A percentile compares a stretch with the other conserved stretches of the same genome.
phyloP scores from a whole-genome alignment of 2,113 vertebrate species.

The Plecotus auritus region DNA sequence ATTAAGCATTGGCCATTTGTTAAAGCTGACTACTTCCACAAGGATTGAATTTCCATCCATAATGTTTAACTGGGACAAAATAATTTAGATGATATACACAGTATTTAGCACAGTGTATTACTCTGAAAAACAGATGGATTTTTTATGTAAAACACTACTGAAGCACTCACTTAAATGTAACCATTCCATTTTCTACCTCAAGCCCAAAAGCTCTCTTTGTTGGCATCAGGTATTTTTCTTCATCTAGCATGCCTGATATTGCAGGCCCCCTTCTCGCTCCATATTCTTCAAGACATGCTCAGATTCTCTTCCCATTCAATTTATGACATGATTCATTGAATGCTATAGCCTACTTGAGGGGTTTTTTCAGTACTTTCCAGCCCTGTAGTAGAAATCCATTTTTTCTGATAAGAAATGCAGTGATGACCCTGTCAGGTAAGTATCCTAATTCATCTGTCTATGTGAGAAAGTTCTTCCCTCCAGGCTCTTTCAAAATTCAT shows the following conservation, averaged over 20 bases:
- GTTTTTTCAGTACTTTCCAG: constrained; percentile 79
- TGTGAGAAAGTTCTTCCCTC: constrained; percentile 45
- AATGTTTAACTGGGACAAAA: constrained; percentile 42
- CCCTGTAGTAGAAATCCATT: constrained; percentile 80
- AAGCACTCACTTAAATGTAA: constrained; percentile 5
- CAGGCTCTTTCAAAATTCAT: constrained; percentile 51
- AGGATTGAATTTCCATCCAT: background rate
- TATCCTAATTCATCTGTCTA: constrained; percentile 68
- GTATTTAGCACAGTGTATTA: constrained; percentile 32
- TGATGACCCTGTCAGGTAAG: constrained; percentile 79
- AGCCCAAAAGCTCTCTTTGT: constrained; percentile 6
- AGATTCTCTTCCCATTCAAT: constrained; percentile 59
- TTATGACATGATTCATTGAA: constrained; percentile 82
- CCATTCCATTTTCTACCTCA: constrained; percentile 54
- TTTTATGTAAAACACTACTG: constrained; percentile 30
- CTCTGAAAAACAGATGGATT: constrained; percentile 37
- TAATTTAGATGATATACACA: constrained; percentile 35
- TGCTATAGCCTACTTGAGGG: constrained; percentile 82
- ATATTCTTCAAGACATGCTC: constrained; percentile 47
- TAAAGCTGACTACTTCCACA: background rate
- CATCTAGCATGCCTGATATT: constrained; percentile 21
- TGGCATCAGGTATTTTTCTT: constrained; percentile 48
- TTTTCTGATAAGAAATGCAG: constrained; percentile 81
- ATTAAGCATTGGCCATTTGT: background rate
- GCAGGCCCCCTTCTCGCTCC: constrained; percentile 23